phyloP scores from a whole-genome alignment of 2,113 vertebrate genomes.

The Melospiza georgiana region DNA sequence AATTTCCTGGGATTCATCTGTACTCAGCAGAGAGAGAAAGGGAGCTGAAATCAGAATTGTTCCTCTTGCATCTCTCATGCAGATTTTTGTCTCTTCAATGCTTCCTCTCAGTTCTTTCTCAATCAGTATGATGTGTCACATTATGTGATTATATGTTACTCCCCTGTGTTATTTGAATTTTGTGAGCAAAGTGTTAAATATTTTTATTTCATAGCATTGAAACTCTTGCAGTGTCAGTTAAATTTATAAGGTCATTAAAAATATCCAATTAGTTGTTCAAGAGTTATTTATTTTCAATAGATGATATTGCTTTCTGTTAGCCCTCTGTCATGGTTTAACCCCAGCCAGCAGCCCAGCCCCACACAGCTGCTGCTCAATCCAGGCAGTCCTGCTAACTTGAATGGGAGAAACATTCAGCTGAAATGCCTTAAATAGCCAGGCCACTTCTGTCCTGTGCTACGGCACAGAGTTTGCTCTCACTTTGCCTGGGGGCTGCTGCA shows the following conservation, averaged over 20 bases:
- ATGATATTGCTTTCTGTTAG: background rate
- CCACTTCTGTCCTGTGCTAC: fast-evolving
- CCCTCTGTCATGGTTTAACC: background rate
- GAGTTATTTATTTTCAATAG: background rate
- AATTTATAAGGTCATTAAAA: background rate
- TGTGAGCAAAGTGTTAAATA: background rate
- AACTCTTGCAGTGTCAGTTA: background rate
- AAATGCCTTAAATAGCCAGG: background rate
- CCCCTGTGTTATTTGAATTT: background rate
- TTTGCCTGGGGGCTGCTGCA: background rate
- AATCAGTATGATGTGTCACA: background rate
- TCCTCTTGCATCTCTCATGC: background rate
- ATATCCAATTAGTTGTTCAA: background rate
- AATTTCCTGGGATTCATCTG: background rate
- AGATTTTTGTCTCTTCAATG: background rate
- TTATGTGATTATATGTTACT: background rate
- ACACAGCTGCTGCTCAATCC: background rate
- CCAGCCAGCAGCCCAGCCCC: background rate
- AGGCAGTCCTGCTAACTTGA: background rate
- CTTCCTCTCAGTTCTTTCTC: background rate
- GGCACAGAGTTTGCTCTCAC: background rate
- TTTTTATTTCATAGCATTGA: background rate
- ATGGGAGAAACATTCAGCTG: background rate
- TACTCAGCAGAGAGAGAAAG: background rate
- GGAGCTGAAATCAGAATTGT: background rate